Conservation (phyloP, 2,797 vertebrate genomes). For the Rhabdophis nuchalis region DNA sequence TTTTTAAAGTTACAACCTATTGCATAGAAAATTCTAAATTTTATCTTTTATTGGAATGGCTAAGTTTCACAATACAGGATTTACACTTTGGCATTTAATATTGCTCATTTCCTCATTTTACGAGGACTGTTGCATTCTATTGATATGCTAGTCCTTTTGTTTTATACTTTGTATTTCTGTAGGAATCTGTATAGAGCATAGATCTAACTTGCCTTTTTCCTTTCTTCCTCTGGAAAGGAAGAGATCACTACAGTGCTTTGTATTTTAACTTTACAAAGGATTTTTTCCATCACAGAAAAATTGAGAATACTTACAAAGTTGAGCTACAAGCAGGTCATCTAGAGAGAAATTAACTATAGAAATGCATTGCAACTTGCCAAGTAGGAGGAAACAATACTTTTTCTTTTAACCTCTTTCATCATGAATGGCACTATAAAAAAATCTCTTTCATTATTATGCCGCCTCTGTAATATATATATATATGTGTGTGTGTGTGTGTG, state of each 20-base stretch:
- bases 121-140: conserved; percentile 13
- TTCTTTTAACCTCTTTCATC: neutral
- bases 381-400: neutral
- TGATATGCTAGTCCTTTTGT: conserved; percentile 11
- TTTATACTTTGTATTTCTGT: conserved; percentile 22
- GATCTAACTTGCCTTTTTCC: neutral
- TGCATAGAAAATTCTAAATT: neutral
- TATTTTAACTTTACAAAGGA: neutral
- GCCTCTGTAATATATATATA: neutral
- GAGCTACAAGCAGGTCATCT: neutral
- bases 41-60: neutral
- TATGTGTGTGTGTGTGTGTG: too few species aligned
- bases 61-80: conserved; percentile 37
- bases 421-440: neutral
- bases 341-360: neutral
- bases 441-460: neutral
- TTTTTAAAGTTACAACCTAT: neutral
- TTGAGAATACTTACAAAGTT: neutral
- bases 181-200: conserved; percentile 1
- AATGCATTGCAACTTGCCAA: fast-evolving
- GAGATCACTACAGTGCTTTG: neutral
- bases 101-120: conserved; percentile 37
- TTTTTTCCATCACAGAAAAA: neutral
- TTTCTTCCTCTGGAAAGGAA: neutral
- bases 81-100: conserved; percentile 31